Conservation (phyloP, 2,113 vertebrate species). For the Mungos mungo region DNA sequence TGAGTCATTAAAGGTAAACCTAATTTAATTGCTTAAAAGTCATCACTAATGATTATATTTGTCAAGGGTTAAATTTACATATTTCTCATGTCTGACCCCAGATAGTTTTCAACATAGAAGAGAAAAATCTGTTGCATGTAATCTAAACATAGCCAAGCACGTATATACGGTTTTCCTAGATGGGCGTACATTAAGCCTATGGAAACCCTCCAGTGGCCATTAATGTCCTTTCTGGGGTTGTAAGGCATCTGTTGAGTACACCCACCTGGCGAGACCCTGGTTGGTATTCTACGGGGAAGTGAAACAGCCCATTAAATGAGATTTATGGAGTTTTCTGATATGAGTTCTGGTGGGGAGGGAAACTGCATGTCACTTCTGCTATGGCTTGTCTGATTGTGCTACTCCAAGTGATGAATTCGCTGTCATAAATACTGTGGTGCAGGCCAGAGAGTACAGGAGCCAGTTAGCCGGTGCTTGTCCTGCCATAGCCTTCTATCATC, state of each 20-base stretch:
- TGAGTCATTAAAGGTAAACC: conserved; percentile 29
- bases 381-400: neutral
- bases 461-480: neutral
- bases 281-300: neutral
- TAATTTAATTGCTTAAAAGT: conserved; percentile 32
- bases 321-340: conserved; percentile 41
- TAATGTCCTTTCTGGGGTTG: neutral
- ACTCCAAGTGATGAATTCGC: neutral
- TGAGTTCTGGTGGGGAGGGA: neutral
- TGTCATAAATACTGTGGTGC: neutral
- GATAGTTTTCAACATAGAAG: neutral
- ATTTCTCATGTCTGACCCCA: neutral
- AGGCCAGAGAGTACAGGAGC: neutral
- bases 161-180: neutral
- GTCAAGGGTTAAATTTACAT: neutral
- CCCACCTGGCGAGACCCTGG: neutral
- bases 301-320: conserved; percentile 31
- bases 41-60: conserved; percentile 18
- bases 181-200: neutral
- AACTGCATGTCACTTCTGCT: neutral
- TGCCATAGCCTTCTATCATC: neutral
- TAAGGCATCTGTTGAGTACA: neutral
- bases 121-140: neutral
- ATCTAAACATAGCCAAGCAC: neutral
- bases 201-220: neutral